These are phyloP conservation scores for Brotula barbata DNA, from an alignment of 2,797 vertebrate genomes.

Conservation along the genomic window DNA sequence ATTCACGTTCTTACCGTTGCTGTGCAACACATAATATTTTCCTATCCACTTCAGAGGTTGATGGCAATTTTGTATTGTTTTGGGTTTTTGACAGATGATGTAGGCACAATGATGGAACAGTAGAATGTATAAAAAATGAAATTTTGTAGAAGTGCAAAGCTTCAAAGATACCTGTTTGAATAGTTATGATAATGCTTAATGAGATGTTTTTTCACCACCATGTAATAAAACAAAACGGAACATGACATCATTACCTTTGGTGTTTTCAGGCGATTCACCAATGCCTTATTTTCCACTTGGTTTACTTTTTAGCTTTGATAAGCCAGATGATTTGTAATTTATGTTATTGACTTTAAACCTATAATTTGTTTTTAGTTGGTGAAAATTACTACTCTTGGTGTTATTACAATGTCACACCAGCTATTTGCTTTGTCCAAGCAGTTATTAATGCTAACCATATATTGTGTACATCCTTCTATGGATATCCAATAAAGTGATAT, in stretches of 20 bases:
- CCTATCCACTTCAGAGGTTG: slow-evolving; percentile 26
- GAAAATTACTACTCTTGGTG: slow-evolving; percentile 64
- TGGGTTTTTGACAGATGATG: slow-evolving; percentile 11
- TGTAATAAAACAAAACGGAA: slow-evolving; percentile 15
- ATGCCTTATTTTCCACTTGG: slow-evolving; percentile 22
- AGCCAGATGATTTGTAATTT: slow-evolving; percentile 88
- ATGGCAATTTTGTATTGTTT: too few relatives aligned
- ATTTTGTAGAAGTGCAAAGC: background rate
- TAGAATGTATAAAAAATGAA: slow-evolving; percentile 37
- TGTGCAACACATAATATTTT: slow-evolving; percentile 71
- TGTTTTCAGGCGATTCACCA: slow-evolving; percentile 1
- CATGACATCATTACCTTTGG: background rate
- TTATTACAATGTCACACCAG: slow-evolving; percentile 66
- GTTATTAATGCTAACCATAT: slow-evolving; percentile 55
- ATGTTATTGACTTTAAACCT: slow-evolving; percentile 82
- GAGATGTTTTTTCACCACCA: slow-evolving; percentile 19
- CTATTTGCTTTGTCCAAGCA: slow-evolving; percentile 75
- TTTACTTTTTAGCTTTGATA: slow-evolving; percentile 65
- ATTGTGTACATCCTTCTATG: slow-evolving; percentile 70
- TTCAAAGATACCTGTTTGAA: slow-evolving; percentile 17
- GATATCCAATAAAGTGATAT: slow-evolving; percentile 80
- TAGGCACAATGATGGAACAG: slow-evolving; percentile 5
- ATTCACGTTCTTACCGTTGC: slow-evolving; percentile 72
- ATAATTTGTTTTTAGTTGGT: slow-evolving; percentile 76
- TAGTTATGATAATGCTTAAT: slow-evolving; percentile 15